These are phyloP conservation scores for Pandemis corylana DNA, from an alignment of 2,888 invertebrate species.

Conservation along the genomic window DNA sequence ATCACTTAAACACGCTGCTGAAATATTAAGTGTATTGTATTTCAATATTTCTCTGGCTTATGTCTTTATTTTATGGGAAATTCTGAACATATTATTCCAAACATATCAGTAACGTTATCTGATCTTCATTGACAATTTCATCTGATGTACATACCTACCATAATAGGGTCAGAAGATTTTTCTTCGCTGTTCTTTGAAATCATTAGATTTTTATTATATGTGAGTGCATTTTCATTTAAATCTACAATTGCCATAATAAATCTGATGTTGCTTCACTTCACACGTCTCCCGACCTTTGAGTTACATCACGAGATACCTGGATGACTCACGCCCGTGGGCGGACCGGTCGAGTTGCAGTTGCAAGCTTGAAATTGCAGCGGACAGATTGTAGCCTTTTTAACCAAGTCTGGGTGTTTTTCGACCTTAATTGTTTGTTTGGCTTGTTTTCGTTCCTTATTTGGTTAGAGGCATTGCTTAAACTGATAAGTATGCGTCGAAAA, in stretches of 20 bases:
- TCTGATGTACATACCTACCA: neutral
- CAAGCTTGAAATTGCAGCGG: slow-evolving; percentile 15
- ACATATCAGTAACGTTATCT: too few species aligned
- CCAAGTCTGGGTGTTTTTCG: slow-evolving; percentile 16
- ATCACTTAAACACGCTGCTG: neutral
- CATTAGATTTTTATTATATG: neutral
- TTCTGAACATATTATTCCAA: too few species aligned
- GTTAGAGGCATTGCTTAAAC: neutral
- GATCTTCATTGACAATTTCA: neutral
- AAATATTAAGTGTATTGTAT: neutral
- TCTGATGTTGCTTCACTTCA: slow-evolving; percentile 44
- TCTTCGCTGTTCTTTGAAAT: neutral
- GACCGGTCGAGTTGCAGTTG: slow-evolving; percentile 26
- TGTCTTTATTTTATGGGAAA: too few species aligned
- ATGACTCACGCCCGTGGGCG: slow-evolving; percentile 45
- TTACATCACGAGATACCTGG: slow-evolving; percentile 45
- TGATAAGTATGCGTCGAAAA: too few species aligned
- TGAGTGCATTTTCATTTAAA: neutral
- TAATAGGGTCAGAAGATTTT: neutral
- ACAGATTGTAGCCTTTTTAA: slow-evolving; percentile 22
- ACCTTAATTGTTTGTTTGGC: slow-evolving; percentile 9
- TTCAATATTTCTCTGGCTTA: neutral
- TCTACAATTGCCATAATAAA: neutral
- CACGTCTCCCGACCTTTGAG: slow-evolving; percentile 42
- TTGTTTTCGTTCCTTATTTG: slow-evolving; percentile 9